phyloP scores from a whole-genome alignment of 1,140 invertebrate species.

The Heliconius hewitsoni region DNA sequence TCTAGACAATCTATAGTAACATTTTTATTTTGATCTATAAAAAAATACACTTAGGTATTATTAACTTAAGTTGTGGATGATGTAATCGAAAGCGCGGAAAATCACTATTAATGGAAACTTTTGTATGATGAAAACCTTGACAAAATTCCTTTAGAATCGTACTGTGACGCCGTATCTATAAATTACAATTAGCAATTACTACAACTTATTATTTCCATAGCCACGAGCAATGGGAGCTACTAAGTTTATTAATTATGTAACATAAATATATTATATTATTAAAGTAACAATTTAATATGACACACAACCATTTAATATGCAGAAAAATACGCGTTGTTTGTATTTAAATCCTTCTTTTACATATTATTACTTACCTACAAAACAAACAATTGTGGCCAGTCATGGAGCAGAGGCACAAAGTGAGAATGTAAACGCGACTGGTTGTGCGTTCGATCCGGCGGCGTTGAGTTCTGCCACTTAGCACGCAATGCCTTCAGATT shows the following conservation, averaged over 20 bases:
- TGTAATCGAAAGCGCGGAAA: constrained; percentile 35
- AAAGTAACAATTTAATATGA: constrained; percentile 21
- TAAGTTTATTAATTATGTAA: constrained; percentile 32
- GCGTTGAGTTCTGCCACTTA: too few species aligned
- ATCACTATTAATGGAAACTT: constrained; percentile 44
- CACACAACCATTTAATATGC: background rate
- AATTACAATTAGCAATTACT: constrained; percentile 35
- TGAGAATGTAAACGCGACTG: too few species aligned
- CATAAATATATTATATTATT: constrained; percentile 35
- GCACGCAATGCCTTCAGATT: too few species aligned
- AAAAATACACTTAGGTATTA: background rate
- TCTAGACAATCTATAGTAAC: too few species aligned
- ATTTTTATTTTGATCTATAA: background rate
- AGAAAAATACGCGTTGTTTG: too few species aligned
- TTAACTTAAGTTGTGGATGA: background rate
- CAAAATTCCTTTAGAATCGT: constrained; percentile 31
- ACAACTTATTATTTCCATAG: constrained; percentile 37
- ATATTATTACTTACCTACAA: background rate
- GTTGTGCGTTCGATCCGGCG: too few species aligned
- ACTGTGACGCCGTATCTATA: constrained; percentile 34
- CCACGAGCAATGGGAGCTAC: constrained; percentile 40
- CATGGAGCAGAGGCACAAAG: too few species aligned
- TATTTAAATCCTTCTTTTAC: too few species aligned
- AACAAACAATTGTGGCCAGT: too few species aligned
- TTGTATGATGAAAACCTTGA: constrained; percentile 42